These are phyloP conservation scores for Alloplasta piceator DNA, from an alignment of 2,888 invertebrate genomes.

Conservation along the genomic window DNA sequence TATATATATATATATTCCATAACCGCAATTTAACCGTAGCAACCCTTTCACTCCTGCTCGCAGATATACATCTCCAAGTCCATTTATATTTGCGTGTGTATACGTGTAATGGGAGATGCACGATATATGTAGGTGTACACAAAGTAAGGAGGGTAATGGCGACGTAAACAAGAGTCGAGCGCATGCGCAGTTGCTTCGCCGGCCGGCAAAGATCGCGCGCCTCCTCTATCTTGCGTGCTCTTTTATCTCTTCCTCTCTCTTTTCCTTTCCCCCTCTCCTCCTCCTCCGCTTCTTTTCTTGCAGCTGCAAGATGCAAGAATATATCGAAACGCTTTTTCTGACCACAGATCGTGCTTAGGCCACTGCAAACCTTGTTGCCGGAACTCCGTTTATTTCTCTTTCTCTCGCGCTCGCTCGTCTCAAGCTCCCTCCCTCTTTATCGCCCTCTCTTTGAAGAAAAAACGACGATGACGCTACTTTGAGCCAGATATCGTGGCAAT, in stretches of 20 bases:
- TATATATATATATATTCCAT: conserved; percentile 14
- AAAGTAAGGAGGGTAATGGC: conserved; percentile 68
- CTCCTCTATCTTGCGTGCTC: conserved; percentile 18
- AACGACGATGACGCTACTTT: background rate
- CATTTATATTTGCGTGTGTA: background rate
- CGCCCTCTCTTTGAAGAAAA: background rate
- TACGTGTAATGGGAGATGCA: background rate
- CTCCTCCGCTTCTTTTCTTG: conserved; percentile 38
- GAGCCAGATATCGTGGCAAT: background rate
- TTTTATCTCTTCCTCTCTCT: conserved; percentile 32
- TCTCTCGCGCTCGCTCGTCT: conserved; percentile 1
- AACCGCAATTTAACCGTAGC: conserved; percentile 54
- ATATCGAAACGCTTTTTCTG: conserved; percentile 28
- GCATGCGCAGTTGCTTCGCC: conserved; percentile 74
- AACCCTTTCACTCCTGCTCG: conserved; percentile 59
- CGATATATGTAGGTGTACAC: conserved; percentile 34
- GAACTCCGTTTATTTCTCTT: conserved; percentile 48
- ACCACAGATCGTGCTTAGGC: conserved; percentile 37
- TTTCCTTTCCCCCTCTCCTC: conserved; percentile 55
- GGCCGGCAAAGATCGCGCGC: conserved; percentile 56
- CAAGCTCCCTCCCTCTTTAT: conserved; percentile 23
- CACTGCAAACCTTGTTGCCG: conserved; percentile 45
- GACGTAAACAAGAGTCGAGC: conserved; percentile 80
- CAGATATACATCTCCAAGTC: background rate
- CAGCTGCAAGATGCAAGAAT: conserved; percentile 28